Conservation (phyloP, 2,797 vertebrate genomes). For the Enteromius fasciolatus region DNA sequence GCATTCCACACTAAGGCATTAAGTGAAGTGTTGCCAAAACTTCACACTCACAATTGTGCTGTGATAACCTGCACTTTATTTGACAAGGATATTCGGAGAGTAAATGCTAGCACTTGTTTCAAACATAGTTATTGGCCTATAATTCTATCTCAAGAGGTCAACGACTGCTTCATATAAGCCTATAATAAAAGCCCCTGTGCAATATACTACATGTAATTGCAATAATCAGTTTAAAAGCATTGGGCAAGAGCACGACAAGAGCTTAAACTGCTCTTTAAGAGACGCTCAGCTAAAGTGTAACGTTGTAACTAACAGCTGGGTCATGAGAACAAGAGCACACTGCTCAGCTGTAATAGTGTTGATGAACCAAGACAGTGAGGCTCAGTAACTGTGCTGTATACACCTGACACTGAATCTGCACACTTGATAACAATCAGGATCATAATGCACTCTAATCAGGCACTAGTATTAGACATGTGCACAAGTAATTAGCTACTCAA, state of each 20-base stretch:
- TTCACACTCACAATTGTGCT: background rate
- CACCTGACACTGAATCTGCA: background rate
- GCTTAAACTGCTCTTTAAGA: constrained; percentile 1
- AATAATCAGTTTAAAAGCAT: constrained; percentile 21
- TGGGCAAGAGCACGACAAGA: background rate
- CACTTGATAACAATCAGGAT: background rate
- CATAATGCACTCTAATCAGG: constrained; percentile 1
- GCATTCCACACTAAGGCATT: background rate
- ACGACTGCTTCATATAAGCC: background rate
- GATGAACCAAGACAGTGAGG: background rate
- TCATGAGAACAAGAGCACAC: background rate
- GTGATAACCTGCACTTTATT: background rate
- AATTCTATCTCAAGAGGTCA: background rate
- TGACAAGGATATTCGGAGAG: background rate
- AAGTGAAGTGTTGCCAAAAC: background rate
- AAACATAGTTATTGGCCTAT: background rate
- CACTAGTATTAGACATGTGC: background rate
- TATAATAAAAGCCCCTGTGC: constrained; percentile 12
- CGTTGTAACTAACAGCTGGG: background rate
- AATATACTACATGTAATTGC: constrained; percentile 7
- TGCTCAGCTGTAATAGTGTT: background rate
- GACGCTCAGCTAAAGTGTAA: background rate
- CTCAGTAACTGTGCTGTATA: background rate
- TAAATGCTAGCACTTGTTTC: background rate
- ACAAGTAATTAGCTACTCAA: background rate